These are phyloP conservation scores for Taenioides sp. DNA, from an alignment of 2,797 vertebrate species.

Conservation along the genomic window DNA sequence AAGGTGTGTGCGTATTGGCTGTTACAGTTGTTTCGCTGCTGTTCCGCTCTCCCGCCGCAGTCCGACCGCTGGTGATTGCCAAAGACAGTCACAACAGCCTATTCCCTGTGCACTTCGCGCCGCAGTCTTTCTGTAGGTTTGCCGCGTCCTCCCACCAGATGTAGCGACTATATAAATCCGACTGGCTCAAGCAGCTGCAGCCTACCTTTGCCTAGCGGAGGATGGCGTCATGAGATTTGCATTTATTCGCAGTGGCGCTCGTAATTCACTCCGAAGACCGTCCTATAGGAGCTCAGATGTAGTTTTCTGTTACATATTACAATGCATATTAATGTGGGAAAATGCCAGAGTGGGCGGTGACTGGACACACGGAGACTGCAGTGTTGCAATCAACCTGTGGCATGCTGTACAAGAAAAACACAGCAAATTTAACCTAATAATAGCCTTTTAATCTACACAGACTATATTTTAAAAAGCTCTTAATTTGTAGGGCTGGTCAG, in stretches of 20 bases:
- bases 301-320: conserved; percentile 29
- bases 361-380: conserved; percentile 25
- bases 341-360: conserved; percentile 52
- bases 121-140: neutral
- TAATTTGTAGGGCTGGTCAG: no score
- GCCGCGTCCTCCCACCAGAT: conserved; percentile 2
- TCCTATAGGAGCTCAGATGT: conserved; percentile 19
- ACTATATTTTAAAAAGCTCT: no score
- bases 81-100: conserved; percentile 2
- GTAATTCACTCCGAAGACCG: conserved; percentile 19
- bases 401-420: neutral
- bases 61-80: conserved; percentile 1
- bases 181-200: neutral
- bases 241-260: conserved; percentile 14
- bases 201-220: conserved; percentile 12
- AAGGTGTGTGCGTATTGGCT: neutral
- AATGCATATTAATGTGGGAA: conserved; percentile 51
- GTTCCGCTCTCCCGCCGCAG: neutral
- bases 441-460: no score
- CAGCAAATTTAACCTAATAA: no score
- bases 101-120: neutral
- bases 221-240: conserved; percentile 45
- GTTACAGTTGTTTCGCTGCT: no score
- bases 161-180: neutral
- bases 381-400: conserved; percentile 12